Base-by-base conservation (phyloP, 2,888 invertebrate species). In the Ethmia dodecea region DNA sequence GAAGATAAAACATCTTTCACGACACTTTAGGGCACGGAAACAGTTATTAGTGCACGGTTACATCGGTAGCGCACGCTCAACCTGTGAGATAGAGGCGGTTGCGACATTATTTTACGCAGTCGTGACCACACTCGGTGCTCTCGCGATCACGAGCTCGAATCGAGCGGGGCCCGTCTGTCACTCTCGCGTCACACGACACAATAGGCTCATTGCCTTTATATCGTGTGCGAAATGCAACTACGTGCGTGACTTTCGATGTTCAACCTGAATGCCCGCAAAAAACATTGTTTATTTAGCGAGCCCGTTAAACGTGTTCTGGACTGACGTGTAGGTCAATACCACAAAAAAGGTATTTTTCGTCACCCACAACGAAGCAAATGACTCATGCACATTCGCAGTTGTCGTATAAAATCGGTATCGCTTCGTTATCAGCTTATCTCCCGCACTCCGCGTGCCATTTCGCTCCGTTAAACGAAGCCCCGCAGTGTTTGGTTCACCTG, bases 401-500 rank as follows among this genome's bases (percentile, higher is more conserved):
- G 37, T 38, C 42, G 57, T 65, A 63, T 66, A 62, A 71, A 70
- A 61, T 67, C 55, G 55, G 60, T 83, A 81, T 81, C 80, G 74
- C 61, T 35, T 43, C 56, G 62, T 86, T 84, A 86, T 86, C 86
- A 80, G 79, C 79, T 81, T 84, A 84, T 86, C 84, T 78, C 46
- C 46, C 49, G 54, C 63, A 62, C 71, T 70, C 66, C 59, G 68
- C 72, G 64, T 77, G 72, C 79, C 70, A 77, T 79, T 77, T 72
- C 60, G 71, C 63, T 68, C 52, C 59, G 63, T 60, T 58, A 56
- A 52, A 55, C 64, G 62, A 66, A 68, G 58, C 65, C 65, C 60
- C 63, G 47, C 74, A 78, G 76, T 78, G 54, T 61, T 59, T 59
- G 53, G 51, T 51, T 60, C 55, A 67, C 68, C 59, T 60, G 62